Evolutionary conservation across 2,113 vertebrate species (phyloP).

Genomic region (Sula dactylatra): DNA sequence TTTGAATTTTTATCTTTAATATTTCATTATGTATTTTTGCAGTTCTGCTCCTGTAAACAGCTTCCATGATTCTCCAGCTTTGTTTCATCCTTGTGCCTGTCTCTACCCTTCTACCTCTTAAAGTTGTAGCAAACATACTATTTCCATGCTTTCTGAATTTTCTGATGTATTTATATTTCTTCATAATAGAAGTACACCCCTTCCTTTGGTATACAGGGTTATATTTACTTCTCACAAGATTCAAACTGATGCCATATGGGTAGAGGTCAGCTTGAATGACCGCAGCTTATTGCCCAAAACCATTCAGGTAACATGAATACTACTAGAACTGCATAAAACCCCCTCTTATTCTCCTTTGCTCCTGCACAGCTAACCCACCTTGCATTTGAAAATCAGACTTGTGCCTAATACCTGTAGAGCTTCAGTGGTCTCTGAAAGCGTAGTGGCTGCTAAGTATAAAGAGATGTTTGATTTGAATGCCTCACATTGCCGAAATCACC

Average conservation of each 20-base stretch:
- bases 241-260: constrained; percentile 44
- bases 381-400: not conserved
- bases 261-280: constrained; percentile 17
- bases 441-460: not conserved
- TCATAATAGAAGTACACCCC: not conserved
- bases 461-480: not conserved
- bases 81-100: not conserved
- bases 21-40: not conserved
- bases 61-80: not conserved
- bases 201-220: not conserved
- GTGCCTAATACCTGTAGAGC: not conserved
- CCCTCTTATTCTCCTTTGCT: not conserved
- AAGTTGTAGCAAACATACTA: not conserved
- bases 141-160: not conserved
- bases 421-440: not conserved
- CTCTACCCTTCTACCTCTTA: not conserved
- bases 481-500: not conserved
- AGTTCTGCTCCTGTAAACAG: not conserved
- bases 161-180: not conserved
- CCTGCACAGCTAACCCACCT: not conserved
- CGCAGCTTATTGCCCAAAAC: not conserved
- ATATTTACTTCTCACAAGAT: constrained; percentile 9
- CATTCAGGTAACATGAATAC: not conserved
- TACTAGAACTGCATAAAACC: not conserved
- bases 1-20: not conserved